A percentile compares a stretch with the other conserved stretches of the same genome.
phyloP scores from a whole-genome alignment of 2,113 vertebrate species.

The Arizona elegans region DNA sequence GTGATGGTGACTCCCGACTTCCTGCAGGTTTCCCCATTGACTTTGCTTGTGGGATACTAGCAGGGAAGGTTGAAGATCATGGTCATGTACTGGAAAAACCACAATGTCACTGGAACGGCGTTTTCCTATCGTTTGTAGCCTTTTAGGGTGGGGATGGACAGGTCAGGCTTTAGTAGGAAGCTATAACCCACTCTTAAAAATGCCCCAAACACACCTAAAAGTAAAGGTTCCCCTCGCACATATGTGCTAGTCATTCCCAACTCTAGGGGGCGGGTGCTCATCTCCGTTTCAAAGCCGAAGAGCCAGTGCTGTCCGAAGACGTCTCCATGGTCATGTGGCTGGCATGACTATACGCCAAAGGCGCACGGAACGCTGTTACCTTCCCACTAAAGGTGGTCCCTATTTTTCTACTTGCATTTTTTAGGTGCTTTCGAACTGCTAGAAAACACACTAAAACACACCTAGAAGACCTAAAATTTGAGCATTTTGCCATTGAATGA shows the following conservation, averaged over 20 bases:
- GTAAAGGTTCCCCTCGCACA: no score
- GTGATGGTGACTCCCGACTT: no score
- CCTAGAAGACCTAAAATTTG: not conserved
- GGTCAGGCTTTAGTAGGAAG: not conserved
- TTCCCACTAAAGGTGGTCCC: no score
- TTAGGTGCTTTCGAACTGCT: no score
- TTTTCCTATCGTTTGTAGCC: not conserved
- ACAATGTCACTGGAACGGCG: not conserved
- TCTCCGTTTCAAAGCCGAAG: no score
- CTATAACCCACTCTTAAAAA: not conserved
- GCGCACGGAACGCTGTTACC: no score
- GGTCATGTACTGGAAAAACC: not conserved
- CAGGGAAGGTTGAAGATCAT: not conserved
- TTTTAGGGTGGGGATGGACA: not conserved
- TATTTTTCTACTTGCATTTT: no score
- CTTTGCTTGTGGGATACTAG: not conserved
- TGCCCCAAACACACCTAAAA: not conserved
- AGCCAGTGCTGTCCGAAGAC: no score
- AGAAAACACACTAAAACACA: not conserved
- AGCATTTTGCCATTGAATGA: not conserved
- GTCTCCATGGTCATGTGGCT: no score
- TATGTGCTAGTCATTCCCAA: no score
- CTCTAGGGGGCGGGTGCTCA: no score
- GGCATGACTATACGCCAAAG: no score
- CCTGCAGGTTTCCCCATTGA: not conserved